Conservation (phyloP, 2,113 vertebrate species). For the Furnarius figulus region DNA sequence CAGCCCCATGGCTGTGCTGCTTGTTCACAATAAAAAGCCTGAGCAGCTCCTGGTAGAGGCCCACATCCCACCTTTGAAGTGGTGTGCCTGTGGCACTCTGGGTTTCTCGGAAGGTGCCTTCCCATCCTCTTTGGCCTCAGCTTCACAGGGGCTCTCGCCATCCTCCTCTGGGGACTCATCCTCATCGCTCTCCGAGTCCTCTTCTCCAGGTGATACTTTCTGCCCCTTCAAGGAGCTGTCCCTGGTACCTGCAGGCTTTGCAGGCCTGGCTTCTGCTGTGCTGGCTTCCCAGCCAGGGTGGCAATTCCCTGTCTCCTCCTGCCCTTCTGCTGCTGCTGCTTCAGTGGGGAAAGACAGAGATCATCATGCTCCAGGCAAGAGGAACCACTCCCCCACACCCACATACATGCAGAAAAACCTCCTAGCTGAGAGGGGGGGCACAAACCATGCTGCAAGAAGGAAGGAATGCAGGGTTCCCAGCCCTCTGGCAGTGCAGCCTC, state of each 20-base stretch:
- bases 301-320: slow-evolving; percentile 6
- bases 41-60: neutral
- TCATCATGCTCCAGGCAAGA: neutral
- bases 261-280: neutral
- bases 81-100: neutral
- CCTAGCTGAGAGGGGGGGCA: neutral
- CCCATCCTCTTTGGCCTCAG: neutral
- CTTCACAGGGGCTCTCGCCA: neutral
- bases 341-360: neutral
- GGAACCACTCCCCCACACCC: neutral
- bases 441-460: rapidly evolving
- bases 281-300: slow-evolving; percentile 9
- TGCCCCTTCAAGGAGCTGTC: neutral
- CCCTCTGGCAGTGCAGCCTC: neutral
- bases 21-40: neutral
- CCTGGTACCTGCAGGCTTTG: neutral
- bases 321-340: neutral
- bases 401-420: neutral
- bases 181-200: neutral
- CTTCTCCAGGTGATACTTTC: neutral
- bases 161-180: neutral
- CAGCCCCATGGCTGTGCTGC: neutral
- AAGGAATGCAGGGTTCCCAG: neutral
- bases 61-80: slow-evolving; percentile 55
- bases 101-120: neutral